Percentiles rank a stretch among this genome's conserved stretches.
Evolutionary conservation across 2,113 vertebrate genomes (phyloP).

Genomic region (Myrmecophaga tridactyla): DNA sequence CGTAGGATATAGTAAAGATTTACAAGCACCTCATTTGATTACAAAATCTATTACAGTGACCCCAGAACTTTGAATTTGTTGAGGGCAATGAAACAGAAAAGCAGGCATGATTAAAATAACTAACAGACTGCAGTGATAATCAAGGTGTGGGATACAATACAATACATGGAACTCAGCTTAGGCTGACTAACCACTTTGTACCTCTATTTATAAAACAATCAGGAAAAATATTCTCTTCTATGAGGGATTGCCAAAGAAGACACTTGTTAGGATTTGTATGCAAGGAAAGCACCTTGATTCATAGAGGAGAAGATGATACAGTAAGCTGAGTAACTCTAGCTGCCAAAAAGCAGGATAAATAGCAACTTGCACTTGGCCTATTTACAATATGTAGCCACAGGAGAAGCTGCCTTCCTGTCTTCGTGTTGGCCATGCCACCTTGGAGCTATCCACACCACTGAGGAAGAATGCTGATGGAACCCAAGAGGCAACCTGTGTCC

Average conservation of each 20-base stretch:
- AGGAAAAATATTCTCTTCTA: slow-evolving; percentile 13
- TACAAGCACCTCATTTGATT: background rate
- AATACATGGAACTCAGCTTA: background rate
- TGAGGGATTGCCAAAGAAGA: slow-evolving; percentile 48
- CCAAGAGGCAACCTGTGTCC: background rate
- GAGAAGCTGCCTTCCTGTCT: slow-evolving; percentile 50
- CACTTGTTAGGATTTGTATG: slow-evolving; percentile 63
- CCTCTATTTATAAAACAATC: slow-evolving; percentile 42
- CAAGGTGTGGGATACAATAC: slow-evolving; percentile 5
- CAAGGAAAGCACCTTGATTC: slow-evolving; percentile 17
- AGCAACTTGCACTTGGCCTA: slow-evolving; percentile 61
- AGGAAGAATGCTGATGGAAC: slow-evolving; percentile 51
- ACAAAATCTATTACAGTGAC: background rate
- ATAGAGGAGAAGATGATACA: slow-evolving; percentile 35
- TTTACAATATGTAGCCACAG: background rate
- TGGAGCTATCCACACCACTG: background rate
- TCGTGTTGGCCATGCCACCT: background rate
- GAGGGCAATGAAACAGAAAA: slow-evolving; percentile 51
- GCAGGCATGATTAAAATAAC: slow-evolving; percentile 8
- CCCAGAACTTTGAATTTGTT: slow-evolving; percentile 30
- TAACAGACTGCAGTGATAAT: slow-evolving; percentile 11
- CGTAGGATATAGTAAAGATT: background rate
- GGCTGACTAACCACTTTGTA: background rate
- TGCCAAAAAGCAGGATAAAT: slow-evolving; percentile 55
- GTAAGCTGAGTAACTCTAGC: background rate